Conservation (phyloP, 2,797 vertebrate genomes). For the Myripristis jacobus region DNA sequence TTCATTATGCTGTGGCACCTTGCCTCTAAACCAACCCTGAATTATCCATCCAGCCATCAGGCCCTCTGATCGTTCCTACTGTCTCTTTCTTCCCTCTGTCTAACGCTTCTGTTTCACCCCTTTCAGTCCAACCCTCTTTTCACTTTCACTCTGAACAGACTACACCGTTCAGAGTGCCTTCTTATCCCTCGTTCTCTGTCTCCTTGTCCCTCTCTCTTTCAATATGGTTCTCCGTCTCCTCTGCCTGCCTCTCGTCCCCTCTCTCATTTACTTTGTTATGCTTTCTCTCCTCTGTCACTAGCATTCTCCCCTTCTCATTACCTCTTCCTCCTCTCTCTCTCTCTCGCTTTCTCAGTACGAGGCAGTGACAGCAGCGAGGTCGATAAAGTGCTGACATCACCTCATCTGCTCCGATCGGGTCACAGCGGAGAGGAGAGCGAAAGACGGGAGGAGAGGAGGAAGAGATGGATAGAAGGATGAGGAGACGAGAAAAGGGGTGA, state of each 20-base stretch:
- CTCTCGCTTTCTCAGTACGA: neutral
- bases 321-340: neutral
- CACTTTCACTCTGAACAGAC: too few relatives aligned
- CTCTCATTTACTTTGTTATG: neutral
- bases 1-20: neutral
- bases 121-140: too few relatives aligned
- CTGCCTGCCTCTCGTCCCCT: neutral
- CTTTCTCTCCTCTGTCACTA: neutral
- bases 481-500: neutral
- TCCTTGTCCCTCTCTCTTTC: conserved; percentile 28
- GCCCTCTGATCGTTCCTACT: neutral
- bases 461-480: conserved; percentile 2
- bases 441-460: neutral
- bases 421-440: conserved; percentile 29
- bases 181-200: neutral
- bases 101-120: too few relatives aligned
- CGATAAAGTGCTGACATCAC: conserved; percentile 79
- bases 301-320: neutral
- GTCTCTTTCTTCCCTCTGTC: neutral
- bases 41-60: neutral
- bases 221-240: too few relatives aligned
- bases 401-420: conserved; percentile 70
- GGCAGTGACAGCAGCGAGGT: conserved; percentile 60
- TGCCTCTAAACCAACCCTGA: neutral
- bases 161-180: too few relatives aligned